phyloP scores from a whole-genome alignment of 2,888 invertebrate genomes.

The Isotomurus palustris region DNA sequence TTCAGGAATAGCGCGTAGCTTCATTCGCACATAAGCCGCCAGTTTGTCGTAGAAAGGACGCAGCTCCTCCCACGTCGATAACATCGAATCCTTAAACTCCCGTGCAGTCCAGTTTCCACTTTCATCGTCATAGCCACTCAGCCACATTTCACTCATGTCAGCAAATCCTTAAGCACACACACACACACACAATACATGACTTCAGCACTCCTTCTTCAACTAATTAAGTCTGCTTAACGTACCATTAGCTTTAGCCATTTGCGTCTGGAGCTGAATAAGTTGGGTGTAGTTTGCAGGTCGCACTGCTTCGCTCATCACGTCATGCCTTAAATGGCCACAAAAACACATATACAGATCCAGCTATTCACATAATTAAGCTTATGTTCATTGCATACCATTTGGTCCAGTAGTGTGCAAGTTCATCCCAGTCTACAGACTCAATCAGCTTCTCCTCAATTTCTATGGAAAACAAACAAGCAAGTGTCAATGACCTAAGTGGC shows the following conservation, averaged over 20 bases:
- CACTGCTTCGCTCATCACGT: slow-evolving; percentile 36
- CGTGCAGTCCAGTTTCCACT: slow-evolving; percentile 45
- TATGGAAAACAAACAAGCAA: slow-evolving; percentile 20
- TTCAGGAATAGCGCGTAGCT: slow-evolving; percentile 54
- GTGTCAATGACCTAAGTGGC: no score
- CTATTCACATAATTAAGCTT: neutral
- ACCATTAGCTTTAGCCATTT: slow-evolving; percentile 48
- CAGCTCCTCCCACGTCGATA: slow-evolving; percentile 59
- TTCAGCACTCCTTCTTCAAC: neutral
- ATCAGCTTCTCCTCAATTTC: slow-evolving; percentile 42
- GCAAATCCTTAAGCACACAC: slow-evolving; percentile 64
- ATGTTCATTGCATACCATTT: slow-evolving; percentile 34
- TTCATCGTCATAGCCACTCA: slow-evolving; percentile 68
- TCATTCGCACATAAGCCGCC: slow-evolving; percentile 73
- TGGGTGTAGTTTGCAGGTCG: slow-evolving; percentile 47
- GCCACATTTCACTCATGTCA: slow-evolving; percentile 84
- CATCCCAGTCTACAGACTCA: slow-evolving; percentile 42
- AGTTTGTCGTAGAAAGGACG: slow-evolving; percentile 74
- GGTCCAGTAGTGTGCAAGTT: slow-evolving; percentile 46
- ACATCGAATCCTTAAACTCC: slow-evolving; percentile 54
- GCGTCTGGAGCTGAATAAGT: slow-evolving; percentile 51
- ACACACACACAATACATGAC: no score
- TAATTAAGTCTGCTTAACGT: neutral
- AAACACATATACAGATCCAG: neutral
- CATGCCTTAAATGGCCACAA: slow-evolving; percentile 26